phyloP scores from a whole-genome alignment of 2,888 invertebrate genomes.

The Acrocyrtus sp. region DNA sequence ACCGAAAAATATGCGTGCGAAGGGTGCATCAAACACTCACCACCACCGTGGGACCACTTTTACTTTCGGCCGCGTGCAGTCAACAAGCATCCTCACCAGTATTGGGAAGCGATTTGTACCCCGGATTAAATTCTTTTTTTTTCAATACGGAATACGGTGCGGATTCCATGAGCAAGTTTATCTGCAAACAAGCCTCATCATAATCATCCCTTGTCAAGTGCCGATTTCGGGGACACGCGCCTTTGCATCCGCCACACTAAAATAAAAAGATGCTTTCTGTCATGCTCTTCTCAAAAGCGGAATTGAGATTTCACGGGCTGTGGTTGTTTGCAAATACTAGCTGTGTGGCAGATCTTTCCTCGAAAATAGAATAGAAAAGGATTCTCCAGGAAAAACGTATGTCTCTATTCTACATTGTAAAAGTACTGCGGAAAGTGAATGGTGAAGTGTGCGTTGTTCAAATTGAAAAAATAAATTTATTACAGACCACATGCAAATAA shows the following conservation, averaged over 20 bases:
- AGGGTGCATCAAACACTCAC: conserved; percentile 4
- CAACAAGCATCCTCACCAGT: conserved; percentile 2
- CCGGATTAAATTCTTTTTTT: no score
- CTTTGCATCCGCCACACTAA: conserved; percentile 23
- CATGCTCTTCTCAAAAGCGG: conserved; percentile 59
- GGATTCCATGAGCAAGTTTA: no score
- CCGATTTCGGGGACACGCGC: conserved; percentile 47
- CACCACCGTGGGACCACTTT: conserved; percentile 22
- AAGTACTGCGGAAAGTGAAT: no score
- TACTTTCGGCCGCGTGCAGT: conserved; percentile 25
- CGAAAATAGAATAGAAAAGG: no score
- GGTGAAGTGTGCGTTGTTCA: no score
- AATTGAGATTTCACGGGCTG: conserved; percentile 63
- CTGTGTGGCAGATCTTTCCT: conserved; percentile 58
- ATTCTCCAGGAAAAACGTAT: no score
- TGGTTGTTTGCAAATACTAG: conserved; percentile 63
- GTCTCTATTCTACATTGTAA: no score
- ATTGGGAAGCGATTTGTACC: conserved; percentile 32
- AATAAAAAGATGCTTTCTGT: conserved; percentile 57
- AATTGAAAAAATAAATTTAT: no score
- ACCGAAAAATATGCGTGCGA: conserved; percentile 24
- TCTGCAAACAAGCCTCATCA: no score
- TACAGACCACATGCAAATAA: no score
- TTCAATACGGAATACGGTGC: no score
- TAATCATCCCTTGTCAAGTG: no score